Evolutionary conservation across 2,113 vertebrate species (phyloP).

Genomic region (Isichthys henryi): DNA sequence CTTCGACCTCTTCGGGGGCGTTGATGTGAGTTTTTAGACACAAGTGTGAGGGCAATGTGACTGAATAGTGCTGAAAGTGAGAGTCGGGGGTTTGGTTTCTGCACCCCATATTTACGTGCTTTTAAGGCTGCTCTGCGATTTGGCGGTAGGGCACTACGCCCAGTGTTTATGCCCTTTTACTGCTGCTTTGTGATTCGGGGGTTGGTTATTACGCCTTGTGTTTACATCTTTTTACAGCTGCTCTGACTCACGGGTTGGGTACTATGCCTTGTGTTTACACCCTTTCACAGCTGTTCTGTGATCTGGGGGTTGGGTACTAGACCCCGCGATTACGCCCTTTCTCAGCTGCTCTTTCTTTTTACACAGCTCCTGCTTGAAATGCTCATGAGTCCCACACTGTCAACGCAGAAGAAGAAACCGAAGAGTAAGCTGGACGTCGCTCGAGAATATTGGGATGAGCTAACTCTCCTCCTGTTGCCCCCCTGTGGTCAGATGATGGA

Average conservation of each 20-base stretch:
- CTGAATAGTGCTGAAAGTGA: background rate
- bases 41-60: background rate
- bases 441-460: background rate
- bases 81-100: background rate
- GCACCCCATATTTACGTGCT: background rate
- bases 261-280: background rate
- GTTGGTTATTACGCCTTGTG: background rate
- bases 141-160: background rate
- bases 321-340: background rate
- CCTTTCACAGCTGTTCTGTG: background rate
- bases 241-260: background rate
- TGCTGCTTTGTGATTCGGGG: background rate
- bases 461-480: background rate
- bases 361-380: slow-evolving; percentile 90
- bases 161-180: background rate
- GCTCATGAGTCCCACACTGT: slow-evolving; percentile 92
- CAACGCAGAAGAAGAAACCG: slow-evolving; percentile 85
- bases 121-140: background rate
- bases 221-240: background rate
- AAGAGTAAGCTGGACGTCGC: slow-evolving; percentile 71
- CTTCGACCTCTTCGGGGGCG: slow-evolving; percentile 95
- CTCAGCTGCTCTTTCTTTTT: background rate
- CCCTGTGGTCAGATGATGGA: background rate
- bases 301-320: background rate
- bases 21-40: slow-evolving; percentile 77